Evolutionary conservation across 1,140 invertebrate species (phyloP).

Genomic region (Anoplolepis gracilipes): DNA sequence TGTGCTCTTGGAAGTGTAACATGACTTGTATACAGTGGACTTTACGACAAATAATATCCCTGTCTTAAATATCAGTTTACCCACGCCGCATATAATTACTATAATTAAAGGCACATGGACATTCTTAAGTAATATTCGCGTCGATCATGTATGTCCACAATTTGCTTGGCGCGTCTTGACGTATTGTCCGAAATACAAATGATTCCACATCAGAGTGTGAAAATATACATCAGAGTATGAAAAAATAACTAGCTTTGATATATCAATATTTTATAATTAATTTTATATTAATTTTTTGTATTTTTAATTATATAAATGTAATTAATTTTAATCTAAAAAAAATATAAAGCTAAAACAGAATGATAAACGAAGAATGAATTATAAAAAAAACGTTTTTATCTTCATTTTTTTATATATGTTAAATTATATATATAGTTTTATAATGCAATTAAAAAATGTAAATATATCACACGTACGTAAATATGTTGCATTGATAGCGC

Average conservation of each 20-base stretch:
- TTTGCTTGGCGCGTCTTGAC: constrained; percentile 10
- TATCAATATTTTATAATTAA: not conserved
- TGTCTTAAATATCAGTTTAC: constrained; percentile 79
- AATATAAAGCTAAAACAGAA: not conserved
- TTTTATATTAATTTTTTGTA: not conserved
- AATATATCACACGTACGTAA: constrained; percentile 3
- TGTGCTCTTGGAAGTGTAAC: constrained; percentile 65
- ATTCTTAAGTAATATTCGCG: constrained; percentile 75
- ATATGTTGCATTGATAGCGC: not conserved
- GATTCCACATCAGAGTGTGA: not conserved
- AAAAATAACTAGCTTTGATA: not conserved
- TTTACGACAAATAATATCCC: constrained; percentile 75
- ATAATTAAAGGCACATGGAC: constrained; percentile 72
- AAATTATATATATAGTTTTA: not conserved
- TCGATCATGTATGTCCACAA: constrained; percentile 34
- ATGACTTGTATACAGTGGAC: constrained; percentile 71
- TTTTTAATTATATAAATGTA: not conserved
- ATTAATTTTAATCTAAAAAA: not conserved
- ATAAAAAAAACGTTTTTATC: not conserved
- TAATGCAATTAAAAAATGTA: not conserved
- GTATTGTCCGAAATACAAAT: constrained; percentile 25
- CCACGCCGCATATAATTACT: constrained; percentile 77
- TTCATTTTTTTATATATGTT: not conserved
- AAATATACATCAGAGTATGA: not conserved
- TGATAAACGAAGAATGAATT: not conserved